phyloP scores from a whole-genome alignment of 2,888 invertebrate genomes.

The Ferrisia virgata region DNA sequence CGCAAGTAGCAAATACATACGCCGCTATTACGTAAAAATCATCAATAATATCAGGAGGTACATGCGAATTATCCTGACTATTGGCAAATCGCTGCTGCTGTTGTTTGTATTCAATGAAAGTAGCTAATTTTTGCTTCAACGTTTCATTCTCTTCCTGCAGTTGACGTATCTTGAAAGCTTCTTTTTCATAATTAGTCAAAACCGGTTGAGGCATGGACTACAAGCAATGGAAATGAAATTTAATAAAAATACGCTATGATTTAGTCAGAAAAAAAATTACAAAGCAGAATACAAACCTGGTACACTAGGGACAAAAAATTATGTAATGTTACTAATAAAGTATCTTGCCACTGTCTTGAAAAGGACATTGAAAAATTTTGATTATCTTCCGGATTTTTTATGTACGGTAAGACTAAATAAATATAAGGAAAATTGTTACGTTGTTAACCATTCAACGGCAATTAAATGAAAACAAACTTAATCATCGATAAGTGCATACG shows the following conservation, averaged over 20 bases:
- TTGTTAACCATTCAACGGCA: background rate
- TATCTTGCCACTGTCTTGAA: slow-evolving; percentile 93
- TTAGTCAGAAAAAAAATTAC: slow-evolving; percentile 38
- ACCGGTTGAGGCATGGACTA: slow-evolving; percentile 85
- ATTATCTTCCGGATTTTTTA: slow-evolving; percentile 88
- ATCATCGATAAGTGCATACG: slow-evolving; percentile 53
- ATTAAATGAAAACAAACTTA: background rate
- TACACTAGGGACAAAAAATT: slow-evolving; percentile 89
- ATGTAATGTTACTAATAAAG: slow-evolving; percentile 81
- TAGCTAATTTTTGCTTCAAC: slow-evolving; percentile 61
- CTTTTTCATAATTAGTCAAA: slow-evolving; percentile 80
- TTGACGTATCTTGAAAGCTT: slow-evolving; percentile 72
- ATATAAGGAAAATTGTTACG: background rate
- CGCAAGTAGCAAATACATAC: slow-evolving; percentile 57
- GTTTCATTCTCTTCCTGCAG: slow-evolving; percentile 80
- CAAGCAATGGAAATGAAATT: background rate
- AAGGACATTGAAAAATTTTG: slow-evolving; percentile 83
- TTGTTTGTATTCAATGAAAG: slow-evolving; percentile 55
- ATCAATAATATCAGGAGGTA: slow-evolving; percentile 78
- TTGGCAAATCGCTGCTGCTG: slow-evolving; percentile 44
- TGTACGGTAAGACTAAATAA: slow-evolving; percentile 80
- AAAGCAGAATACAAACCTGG: slow-evolving; percentile 58
- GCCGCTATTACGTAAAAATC: slow-evolving; percentile 88
- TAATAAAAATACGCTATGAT: background rate
- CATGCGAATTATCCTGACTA: slow-evolving; percentile 56